Evolutionary conservation across 2,797 vertebrate species (phyloP).

Genomic region (Coendou prehensilis): DNA sequence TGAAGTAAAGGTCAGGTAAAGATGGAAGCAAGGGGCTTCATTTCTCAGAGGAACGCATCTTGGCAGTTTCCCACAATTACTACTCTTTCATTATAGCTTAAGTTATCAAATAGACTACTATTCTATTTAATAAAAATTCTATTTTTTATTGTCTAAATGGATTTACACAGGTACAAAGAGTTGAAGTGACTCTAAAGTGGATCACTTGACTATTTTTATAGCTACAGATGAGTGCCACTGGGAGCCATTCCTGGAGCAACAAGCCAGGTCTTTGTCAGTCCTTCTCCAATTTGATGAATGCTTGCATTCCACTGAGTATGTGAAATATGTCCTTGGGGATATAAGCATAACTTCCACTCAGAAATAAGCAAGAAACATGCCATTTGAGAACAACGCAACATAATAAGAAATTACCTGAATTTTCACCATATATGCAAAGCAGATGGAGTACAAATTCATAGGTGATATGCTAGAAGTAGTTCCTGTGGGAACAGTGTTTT

Average conservation of each 20-base stretch:
- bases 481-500: not conserved
- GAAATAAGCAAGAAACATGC: conserved; percentile 43
- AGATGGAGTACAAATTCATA: not conserved
- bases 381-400: not conserved
- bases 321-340: not conserved
- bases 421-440: conserved; percentile 23
- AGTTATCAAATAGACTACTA: not conserved
- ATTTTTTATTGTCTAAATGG: not conserved
- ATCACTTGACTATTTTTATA: not conserved
- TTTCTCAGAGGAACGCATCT: not conserved
- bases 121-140: not conserved
- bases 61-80: not conserved
- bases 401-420: not conserved
- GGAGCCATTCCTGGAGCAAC: not conserved
- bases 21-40: not conserved
- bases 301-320: not conserved
- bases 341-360: not conserved
- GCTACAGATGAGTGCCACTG: not conserved
- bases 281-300: not conserved
- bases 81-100: not conserved
- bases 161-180: not conserved
- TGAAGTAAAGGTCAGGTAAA: not conserved
- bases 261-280: not conserved
- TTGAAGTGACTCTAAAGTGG: not conserved
- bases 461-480: not conserved